phyloP scores from a whole-genome alignment of 2,113 vertebrate species.

The Mionectes macconnelli region DNA sequence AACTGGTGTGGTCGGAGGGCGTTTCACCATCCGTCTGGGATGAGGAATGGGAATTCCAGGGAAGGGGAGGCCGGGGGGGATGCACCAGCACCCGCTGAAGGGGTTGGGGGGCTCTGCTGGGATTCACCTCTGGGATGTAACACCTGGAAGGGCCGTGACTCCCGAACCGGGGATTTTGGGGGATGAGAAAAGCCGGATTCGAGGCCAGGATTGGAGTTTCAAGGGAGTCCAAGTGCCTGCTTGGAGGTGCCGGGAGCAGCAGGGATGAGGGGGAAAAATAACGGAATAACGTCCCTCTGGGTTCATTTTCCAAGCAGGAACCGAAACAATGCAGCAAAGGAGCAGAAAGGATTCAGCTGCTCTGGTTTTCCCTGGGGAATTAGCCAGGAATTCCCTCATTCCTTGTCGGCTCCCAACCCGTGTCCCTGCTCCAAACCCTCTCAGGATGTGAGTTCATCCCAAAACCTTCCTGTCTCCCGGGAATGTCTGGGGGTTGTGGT shows the following conservation, averaged over 20 bases:
- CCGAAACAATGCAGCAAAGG: neutral
- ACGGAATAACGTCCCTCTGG: neutral
- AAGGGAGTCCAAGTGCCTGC: neutral
- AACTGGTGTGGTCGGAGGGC: neutral
- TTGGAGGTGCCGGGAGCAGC: neutral
- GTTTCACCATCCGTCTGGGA: neutral
- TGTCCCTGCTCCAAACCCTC: rapidly evolving
- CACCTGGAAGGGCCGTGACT: neutral
- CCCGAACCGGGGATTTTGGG: neutral
- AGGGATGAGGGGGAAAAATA: neutral
- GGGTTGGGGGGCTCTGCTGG: neutral
- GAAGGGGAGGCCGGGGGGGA: rapidly evolving
- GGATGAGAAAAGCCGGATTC: neutral
- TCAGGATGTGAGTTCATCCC: neutral
- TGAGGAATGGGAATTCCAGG: neutral
- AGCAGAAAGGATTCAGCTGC: neutral
- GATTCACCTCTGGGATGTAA: neutral
- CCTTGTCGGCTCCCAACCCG: neutral
- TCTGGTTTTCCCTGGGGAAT: neutral
- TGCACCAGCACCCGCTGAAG: neutral
- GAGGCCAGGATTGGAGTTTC: neutral
- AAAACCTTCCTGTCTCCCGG: neutral
- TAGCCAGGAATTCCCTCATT: rapidly evolving
- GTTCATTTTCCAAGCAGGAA: neutral
- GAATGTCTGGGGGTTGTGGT: neutral